A percentile compares a stretch with the other conserved stretches of the same genome.
phyloP scores from a whole-genome alignment of 2,797 vertebrate species.

The Platalea minor region DNA sequence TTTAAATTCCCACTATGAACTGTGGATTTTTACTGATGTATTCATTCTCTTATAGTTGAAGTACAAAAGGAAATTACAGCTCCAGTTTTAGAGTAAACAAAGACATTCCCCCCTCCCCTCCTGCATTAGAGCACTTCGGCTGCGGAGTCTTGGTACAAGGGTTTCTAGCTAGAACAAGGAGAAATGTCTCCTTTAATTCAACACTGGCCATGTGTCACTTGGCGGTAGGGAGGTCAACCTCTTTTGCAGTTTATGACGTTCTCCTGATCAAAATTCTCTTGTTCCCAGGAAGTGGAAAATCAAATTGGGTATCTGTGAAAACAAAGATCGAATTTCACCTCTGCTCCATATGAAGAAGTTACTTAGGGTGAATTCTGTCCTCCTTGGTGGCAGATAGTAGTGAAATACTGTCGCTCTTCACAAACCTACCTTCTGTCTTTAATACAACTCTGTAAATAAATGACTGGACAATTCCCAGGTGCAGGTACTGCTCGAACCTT shows the following conservation, averaged over 20 bases:
- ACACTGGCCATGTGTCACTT: neutral
- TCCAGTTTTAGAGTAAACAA: neutral
- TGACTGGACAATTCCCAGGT: neutral
- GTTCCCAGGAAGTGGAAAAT: neutral
- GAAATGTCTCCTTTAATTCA: neutral
- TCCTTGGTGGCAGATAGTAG: neutral
- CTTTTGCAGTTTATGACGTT: neutral
- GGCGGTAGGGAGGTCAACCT: neutral
- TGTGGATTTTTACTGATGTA: rapidly evolving
- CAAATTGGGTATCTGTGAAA: neutral
- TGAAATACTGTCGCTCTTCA: neutral
- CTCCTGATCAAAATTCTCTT: neutral
- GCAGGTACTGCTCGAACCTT: neutral
- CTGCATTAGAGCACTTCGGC: neutral
- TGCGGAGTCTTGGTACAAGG: neutral
- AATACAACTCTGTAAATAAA: neutral
- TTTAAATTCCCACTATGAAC: neutral
- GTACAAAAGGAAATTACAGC: neutral
- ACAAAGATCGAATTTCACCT: neutral
- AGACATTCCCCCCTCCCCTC: neutral
- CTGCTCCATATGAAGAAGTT: neutral
- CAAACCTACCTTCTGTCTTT: neutral
- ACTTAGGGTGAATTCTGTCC: neutral
- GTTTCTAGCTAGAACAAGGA: neutral
- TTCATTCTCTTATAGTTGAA: neutral